Conservation (phyloP, 2,888 invertebrate genomes). For the Caenorhabditis sp. region DNA sequence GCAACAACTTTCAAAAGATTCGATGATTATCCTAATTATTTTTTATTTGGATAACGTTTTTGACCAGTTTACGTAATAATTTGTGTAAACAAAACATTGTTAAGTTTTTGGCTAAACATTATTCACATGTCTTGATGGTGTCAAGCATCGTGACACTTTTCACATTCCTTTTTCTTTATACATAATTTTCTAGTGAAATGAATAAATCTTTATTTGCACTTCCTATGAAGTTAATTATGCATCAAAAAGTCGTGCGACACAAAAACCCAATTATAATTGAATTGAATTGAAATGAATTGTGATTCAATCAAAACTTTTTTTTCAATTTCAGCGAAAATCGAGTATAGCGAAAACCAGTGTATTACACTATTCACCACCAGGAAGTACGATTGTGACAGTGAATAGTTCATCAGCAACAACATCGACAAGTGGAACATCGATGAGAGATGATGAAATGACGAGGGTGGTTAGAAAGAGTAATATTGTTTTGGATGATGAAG, state of each 20-base stretch:
- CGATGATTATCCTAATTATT: too few species aligned
- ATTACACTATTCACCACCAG: conserved; percentile 33
- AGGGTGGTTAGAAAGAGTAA: conserved; percentile 22
- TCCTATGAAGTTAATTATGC: too few species aligned
- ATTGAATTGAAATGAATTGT: too few species aligned
- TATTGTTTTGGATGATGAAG: conserved; percentile 32
- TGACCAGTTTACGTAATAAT: not conserved
- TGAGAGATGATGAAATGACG: conserved; percentile 12
- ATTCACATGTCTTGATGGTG: not conserved
- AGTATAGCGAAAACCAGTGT: conserved; percentile 36
- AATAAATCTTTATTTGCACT: too few species aligned
- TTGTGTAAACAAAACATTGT: not conserved
- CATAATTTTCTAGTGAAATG: not conserved
- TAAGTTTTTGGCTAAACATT: not conserved
- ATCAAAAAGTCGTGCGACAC: too few species aligned
- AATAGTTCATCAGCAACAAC: conserved; percentile 7
- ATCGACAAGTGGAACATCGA: not conserved
- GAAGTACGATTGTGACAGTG: conserved; percentile 16
- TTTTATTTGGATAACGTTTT: not conserved
- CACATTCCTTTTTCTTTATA: not conserved
- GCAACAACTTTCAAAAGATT: too few species aligned
- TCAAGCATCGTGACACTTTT: not conserved
- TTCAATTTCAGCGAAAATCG: conserved; percentile 28
- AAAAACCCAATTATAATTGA: too few species aligned
- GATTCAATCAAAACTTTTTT: not conserved